These are phyloP conservation scores for Lethocerus indicus DNA, from an alignment of 1,140 invertebrate species.

Conservation along the genomic window DNA sequence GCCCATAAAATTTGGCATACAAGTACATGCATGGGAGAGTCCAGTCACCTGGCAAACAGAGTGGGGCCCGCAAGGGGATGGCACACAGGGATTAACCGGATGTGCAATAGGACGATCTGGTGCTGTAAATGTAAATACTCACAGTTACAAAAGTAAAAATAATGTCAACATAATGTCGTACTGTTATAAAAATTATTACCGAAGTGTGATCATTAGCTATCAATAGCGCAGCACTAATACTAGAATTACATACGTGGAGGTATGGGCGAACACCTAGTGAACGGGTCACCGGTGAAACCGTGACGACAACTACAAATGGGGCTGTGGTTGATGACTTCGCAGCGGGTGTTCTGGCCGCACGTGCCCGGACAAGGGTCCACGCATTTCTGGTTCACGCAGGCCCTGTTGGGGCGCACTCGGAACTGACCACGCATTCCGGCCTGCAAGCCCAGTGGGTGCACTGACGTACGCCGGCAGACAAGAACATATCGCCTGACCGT, in stretches of 20 bases:
- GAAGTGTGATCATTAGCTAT: background rate
- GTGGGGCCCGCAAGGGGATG: constrained; percentile 36
- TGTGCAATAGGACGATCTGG: constrained; percentile 9
- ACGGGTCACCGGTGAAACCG: constrained; percentile 44
- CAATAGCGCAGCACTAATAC: background rate
- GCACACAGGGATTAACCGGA: constrained; percentile 27
- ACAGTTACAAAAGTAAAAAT: no score
- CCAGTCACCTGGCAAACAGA: constrained; percentile 34
- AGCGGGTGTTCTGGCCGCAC: constrained; percentile 42
- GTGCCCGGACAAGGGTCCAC: constrained; percentile 58
- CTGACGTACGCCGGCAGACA: constrained; percentile 51
- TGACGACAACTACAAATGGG: constrained; percentile 42
- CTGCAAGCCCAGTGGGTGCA: constrained; percentile 54
- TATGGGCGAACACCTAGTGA: constrained; percentile 29
- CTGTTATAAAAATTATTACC: background rate
- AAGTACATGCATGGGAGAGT: constrained; percentile 33
- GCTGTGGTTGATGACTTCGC: constrained; percentile 18
- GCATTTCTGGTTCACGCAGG: constrained; percentile 63
- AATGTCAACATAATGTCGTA: no score
- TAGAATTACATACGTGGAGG: constrained; percentile 24
- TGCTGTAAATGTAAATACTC: constrained; percentile 5
- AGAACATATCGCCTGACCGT: constrained; percentile 51
- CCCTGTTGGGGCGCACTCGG: constrained; percentile 50
- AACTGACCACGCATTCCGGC: constrained; percentile 56
- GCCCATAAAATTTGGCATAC: constrained; percentile 37